phyloP scores from a whole-genome alignment of 2,888 invertebrate species.

The Aspidiotus rigidus region DNA sequence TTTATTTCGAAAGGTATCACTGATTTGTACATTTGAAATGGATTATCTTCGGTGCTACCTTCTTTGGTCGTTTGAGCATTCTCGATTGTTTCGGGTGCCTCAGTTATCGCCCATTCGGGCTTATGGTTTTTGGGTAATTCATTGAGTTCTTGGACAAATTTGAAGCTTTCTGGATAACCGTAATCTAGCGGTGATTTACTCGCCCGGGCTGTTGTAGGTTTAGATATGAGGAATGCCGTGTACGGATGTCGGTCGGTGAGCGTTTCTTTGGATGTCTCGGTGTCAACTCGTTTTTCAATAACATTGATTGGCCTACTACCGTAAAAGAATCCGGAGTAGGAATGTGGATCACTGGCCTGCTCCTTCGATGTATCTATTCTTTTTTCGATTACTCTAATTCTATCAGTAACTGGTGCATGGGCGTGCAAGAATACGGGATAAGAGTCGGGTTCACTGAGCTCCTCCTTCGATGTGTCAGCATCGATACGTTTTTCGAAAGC shows the following conservation, averaged over 20 bases:
- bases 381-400: too few species aligned
- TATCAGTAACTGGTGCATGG: neutral
- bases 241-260: constrained; percentile 22
- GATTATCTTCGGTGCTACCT: constrained; percentile 9
- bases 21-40: constrained; percentile 29
- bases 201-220: neutral
- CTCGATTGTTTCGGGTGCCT: constrained; percentile 1
- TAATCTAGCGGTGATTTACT: constrained; percentile 29
- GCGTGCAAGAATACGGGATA: constrained; percentile 19
- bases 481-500: neutral
- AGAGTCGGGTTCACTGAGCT: constrained; percentile 10
- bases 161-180: constrained; percentile 29
- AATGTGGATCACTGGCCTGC: neutral
- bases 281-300: neutral
- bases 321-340: too few species aligned
- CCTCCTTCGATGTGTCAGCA: neutral
- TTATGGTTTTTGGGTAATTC: constrained; percentile 28
- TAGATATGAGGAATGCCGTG: constrained; percentile 21
- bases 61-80: neutral
- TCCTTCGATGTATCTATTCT: neutral
- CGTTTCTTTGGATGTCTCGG: neutral
- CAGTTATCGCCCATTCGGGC: constrained; percentile 23
- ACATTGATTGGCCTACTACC: neutral
- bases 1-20: constrained; percentile 29
- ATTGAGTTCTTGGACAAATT: constrained; percentile 28